Evolutionary conservation across 1,140 invertebrate species (phyloP).

Genomic region (Drusus annulatus): DNA sequence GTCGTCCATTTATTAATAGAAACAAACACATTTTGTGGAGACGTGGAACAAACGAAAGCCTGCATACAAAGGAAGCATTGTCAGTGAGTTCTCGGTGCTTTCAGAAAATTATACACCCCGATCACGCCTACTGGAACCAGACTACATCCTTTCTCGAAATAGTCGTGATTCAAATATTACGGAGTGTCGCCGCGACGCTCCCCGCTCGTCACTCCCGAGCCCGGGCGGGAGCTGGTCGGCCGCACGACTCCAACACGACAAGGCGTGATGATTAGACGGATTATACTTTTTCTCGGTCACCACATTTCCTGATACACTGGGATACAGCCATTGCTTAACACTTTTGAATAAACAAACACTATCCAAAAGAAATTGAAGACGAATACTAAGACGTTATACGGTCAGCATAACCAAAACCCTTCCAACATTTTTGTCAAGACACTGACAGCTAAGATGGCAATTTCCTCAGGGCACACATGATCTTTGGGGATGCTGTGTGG

Average conservation of each 20-base stretch:
- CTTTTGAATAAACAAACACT: too few species aligned
- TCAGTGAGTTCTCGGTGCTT: conserved; percentile 17
- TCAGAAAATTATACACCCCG: conserved; percentile 26
- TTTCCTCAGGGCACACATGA: too few species aligned
- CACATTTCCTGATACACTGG: too few species aligned
- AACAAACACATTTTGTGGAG: not conserved
- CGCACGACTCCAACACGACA: conserved; percentile 14
- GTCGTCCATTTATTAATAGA: conserved; percentile 20
- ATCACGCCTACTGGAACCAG: conserved; percentile 36
- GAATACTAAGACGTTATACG: too few species aligned
- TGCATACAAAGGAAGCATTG: conserved; percentile 36
- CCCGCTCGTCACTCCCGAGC: not conserved
- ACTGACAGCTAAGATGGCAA: too few species aligned
- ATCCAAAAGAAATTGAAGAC: too few species aligned
- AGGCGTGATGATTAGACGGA: conserved; percentile 13
- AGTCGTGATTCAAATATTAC: conserved; percentile 35
- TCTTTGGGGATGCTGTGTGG: too few species aligned
- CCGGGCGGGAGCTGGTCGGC: not conserved
- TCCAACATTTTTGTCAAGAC: too few species aligned
- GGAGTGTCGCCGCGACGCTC: conserved; percentile 18
- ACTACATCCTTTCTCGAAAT: conserved; percentile 32
- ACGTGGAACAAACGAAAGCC: conserved; percentile 28
- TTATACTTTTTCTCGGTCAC: too few species aligned
- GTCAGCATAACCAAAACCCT: too few species aligned
- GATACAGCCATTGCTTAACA: too few species aligned